These are phyloP conservation scores for Cryptus viduatorius DNA, from an alignment of 2,888 invertebrate genomes.

Conservation along the genomic window DNA sequence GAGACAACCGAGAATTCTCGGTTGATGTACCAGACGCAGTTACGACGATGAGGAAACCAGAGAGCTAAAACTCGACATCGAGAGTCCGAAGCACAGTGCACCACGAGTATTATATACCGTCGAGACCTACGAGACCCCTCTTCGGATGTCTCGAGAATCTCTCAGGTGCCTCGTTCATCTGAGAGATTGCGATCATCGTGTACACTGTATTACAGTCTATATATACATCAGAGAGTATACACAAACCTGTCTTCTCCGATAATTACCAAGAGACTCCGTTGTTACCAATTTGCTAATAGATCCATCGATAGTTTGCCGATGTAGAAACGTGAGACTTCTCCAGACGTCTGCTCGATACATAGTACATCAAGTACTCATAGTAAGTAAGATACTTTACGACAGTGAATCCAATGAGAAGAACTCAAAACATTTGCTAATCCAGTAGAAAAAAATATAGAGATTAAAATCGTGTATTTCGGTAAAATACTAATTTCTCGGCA, in stretches of 20 bases:
- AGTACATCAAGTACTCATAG: not conserved
- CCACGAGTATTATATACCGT: not conserved
- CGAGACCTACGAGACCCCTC: constrained; percentile 10
- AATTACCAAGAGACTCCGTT: constrained; percentile 75
- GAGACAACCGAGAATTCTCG: not conserved
- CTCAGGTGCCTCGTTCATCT: constrained; percentile 75
- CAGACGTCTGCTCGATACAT: constrained; percentile 19
- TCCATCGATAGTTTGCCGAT: constrained; percentile 69
- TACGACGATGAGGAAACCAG: not conserved
- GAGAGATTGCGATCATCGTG: constrained; percentile 64
- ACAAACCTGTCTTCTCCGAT: constrained; percentile 58
- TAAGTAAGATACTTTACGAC: constrained; percentile 5
- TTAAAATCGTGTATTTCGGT: not conserved
- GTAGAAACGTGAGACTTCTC: constrained; percentile 38
- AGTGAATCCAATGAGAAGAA: constrained; percentile 17
- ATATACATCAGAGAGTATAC: constrained; percentile 1
- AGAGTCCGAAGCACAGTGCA: constrained; percentile 1
- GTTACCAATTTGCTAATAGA: constrained; percentile 78
- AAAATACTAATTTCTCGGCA: not conserved
- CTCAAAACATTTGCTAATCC: constrained; percentile 31
- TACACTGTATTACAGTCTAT: constrained; percentile 21
- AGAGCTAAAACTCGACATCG: not conserved
- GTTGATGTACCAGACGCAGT: constrained; percentile 2
- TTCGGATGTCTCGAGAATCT: constrained; percentile 55
- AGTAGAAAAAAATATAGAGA: constrained; percentile 5